These are phyloP conservation scores for Macropis europaea DNA, from an alignment of 2,888 invertebrate species.

Conservation along the genomic window DNA sequence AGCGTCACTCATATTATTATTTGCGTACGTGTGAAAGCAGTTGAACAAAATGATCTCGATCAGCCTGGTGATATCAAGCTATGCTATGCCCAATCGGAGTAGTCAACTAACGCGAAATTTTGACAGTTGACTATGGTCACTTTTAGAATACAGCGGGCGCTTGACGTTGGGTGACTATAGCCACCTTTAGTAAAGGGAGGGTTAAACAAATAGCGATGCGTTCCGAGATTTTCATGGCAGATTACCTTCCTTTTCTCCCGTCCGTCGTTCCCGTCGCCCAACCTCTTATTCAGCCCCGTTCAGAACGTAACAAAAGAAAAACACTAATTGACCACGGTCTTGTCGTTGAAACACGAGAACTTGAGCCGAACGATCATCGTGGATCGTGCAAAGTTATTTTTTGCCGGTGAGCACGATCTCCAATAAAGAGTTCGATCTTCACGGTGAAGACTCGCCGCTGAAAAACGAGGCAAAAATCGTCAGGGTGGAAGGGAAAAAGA, in stretches of 20 bases:
- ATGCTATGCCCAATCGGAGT: too few relatives aligned
- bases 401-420: conserved; percentile 21
- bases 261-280: background rate
- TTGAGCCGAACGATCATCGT: conserved; percentile 24
- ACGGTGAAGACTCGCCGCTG: conserved; percentile 7
- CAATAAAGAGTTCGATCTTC: conserved; percentile 32
- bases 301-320: conserved; percentile 11
- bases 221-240: background rate
- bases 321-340: conserved; percentile 13
- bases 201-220: too few relatives aligned
- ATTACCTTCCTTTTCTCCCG: background rate
- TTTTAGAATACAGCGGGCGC: too few relatives aligned
- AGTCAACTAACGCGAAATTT: too few relatives aligned
- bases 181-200: too few relatives aligned
- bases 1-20: too few relatives aligned
- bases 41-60: too few relatives aligned
- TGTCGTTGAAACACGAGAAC: conserved; percentile 25
- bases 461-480: background rate
- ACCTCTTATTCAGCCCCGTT: background rate
- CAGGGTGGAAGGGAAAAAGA: background rate
- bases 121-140: too few relatives aligned
- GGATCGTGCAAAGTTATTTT: conserved; percentile 23
- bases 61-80: too few relatives aligned
- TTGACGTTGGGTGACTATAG: too few relatives aligned
- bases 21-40: too few relatives aligned